Base-by-base conservation (phyloP, 1,140 invertebrate genomes). In the Oedothorax gibbosus region DNA sequence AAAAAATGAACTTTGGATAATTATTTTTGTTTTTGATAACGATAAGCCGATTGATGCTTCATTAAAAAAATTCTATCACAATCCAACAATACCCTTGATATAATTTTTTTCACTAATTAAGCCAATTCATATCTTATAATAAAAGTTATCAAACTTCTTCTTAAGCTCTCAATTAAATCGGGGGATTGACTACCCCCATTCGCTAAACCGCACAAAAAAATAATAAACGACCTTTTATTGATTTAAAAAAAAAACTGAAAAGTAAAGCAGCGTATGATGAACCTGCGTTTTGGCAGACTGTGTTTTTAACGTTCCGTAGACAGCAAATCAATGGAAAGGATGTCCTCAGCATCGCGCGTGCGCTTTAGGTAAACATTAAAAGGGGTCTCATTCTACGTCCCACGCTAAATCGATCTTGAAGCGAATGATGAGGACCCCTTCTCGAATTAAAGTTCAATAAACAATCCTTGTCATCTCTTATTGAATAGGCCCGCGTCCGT, bases 241-340 rank as follows among this genome's bases (percentile, higher is more conserved):
- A 35, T 35, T 35, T 35, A 35, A 35, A 35, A 35, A 35, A 35
- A 35, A 35, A 35, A 35, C 20, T 71, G 50, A 71, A 71, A 71
- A 71, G 54, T 71, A 71, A 51, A 71, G n/a, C 69, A 12, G 54
- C 54, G 54, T 71, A 49, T 71, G 69, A 49, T 71, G 54, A 71
- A 15, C 14, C 20, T 53, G 69, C 69, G 18, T 49, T 9, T 11
- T 53, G 69, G 69, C 20, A 53, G 69, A 71, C 15, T n/a, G 69
- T 71, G 69, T 49, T 53, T 51, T 71, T 71, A 71, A 53, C 69
- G 69, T 71, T 71, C 54, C 51, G 50, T 51, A 75, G n/a, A 75
- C 72, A 75, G 72, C 54, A 75, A 75, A 75, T 75, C 72, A 75
- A 75, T 75, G 72, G 56, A 75, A 75, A 56, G 72, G 72, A 75